Conservation (phyloP, 1,140 invertebrate genomes). For the Drosophila bocki region DNA sequence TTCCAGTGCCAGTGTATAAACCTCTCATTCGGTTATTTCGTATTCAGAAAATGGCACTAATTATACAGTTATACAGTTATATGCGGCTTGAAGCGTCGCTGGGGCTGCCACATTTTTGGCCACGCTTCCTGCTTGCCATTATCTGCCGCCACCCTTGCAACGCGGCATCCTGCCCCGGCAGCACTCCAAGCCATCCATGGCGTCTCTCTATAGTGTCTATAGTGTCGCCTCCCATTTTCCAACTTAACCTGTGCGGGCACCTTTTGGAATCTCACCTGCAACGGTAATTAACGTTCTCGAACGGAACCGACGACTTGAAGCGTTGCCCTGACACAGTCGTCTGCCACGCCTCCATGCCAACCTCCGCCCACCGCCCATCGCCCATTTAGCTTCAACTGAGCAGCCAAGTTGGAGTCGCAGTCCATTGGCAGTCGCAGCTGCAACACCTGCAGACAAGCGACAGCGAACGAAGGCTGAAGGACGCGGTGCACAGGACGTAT, state of each 20-base stretch:
- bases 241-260: conserved; percentile 17
- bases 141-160: conserved; percentile 38
- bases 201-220: conserved; percentile 16
- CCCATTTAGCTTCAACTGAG: conserved; percentile 20
- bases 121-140: conserved; percentile 69
- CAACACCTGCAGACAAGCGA: conserved; percentile 72
- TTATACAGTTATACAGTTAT: conserved; percentile 78
- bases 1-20: conserved; percentile 41
- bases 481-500: conserved; percentile 66
- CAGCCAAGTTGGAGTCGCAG: conserved; percentile 45
- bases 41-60: conserved; percentile 78
- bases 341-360: conserved; percentile 23
- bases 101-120: conserved; percentile 65
- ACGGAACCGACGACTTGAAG: conserved; percentile 80
- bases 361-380: neutral
- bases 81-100: conserved; percentile 41
- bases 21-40: conserved; percentile 73
- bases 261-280: conserved; percentile 38
- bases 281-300: conserved; percentile 82
- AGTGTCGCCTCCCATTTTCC: conserved; percentile 15
- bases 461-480: conserved; percentile 35
- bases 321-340: conserved; percentile 43
- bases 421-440: conserved; percentile 66
- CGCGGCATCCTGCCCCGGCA: conserved; percentile 25
- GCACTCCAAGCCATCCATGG: conserved; percentile 1